Evolutionary conservation across 2,888 invertebrate species (phyloP).

Genomic region (Actias luna): DNA sequence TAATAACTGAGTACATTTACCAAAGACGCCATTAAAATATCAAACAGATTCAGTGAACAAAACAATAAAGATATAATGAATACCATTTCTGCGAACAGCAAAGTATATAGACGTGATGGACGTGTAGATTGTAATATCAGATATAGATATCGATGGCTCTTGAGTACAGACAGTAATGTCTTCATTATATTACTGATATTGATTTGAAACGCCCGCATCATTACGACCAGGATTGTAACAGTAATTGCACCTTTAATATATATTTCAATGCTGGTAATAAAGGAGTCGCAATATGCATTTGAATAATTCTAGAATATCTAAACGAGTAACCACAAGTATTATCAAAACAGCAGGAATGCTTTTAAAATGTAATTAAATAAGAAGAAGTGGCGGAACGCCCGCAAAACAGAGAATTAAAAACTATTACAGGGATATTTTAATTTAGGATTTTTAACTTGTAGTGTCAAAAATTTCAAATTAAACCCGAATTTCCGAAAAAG

Average conservation of each 20-base stretch:
- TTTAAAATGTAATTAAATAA: too few species aligned
- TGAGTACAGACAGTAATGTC: conserved; percentile 62
- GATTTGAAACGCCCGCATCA: conserved; percentile 43
- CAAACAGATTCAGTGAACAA: neutral
- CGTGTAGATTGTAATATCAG: conserved; percentile 15
- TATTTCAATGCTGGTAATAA: neutral
- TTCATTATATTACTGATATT: conserved; percentile 65
- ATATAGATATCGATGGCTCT: conserved; percentile 49
- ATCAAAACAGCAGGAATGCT: too few species aligned
- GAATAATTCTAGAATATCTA: neutral
- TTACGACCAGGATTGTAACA: neutral
- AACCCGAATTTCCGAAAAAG: too few species aligned
- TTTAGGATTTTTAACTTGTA: too few species aligned
- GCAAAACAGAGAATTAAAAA: too few species aligned
- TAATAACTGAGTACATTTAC: neutral
- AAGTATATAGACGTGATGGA: conserved; percentile 27
- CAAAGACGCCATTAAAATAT: neutral
- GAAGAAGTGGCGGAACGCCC: too few species aligned
- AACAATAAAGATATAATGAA: conserved; percentile 8
- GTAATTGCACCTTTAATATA: conserved; percentile 8
- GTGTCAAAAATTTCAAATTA: too few species aligned
- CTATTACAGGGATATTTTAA: too few species aligned
- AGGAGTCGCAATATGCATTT: neutral
- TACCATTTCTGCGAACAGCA: conserved; percentile 14
- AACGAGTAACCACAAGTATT: too few species aligned